Evolutionary conservation across 2,797 vertebrate genomes (phyloP), one percentile per base, ranked within the genome.

Genomic region (Glossophaga mutica): DNA sequence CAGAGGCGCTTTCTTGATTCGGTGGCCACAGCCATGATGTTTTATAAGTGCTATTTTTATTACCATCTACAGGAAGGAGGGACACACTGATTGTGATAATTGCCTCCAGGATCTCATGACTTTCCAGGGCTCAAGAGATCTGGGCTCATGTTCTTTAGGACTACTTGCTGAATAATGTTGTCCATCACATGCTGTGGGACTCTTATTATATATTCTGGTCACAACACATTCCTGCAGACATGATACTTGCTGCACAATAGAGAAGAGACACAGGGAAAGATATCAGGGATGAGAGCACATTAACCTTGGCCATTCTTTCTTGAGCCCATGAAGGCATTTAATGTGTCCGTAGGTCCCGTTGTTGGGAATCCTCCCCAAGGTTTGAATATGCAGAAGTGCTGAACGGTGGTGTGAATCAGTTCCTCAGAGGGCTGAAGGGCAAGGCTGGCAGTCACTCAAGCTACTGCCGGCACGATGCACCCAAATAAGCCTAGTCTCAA

Each of bases 101-200:
- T 94, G 78, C 52, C 81, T 90, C 67, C 78, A 95, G 77, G 86
- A 93, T 85, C 88, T 87, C 44, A 39, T 34, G 94, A 76, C 86
- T 97, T 90, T 48, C 46, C 42, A 46, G 42, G 78, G 91, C 83
- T 90, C 37, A 0, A 24, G 90, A 81, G 79, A 87, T 62, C 79
- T 52, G 81, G 93, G 93, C 67, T 48, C 16, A 67, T 3, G 0
- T 88, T 88, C 91, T 94, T 87, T 68, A 26, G 85, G 91, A 74
- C 89, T n/a, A 62, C 83, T 93, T 57, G 16, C 76, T 90, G 81
- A 95, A 93, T 62, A 90, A 65, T 10, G 1, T 29, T 92, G 87
- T 77, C 89, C 79, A 81, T 93, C 84, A 91, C 89, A 90, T 68
- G 87, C 91, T 90, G 62, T 55, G 93, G 79, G 50, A 71, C 81